A percentile compares a stretch with the other conserved stretches of the same genome.
Evolutionary conservation across 2,113 vertebrate species (phyloP).

Genomic region (Athene cunicularia): DNA sequence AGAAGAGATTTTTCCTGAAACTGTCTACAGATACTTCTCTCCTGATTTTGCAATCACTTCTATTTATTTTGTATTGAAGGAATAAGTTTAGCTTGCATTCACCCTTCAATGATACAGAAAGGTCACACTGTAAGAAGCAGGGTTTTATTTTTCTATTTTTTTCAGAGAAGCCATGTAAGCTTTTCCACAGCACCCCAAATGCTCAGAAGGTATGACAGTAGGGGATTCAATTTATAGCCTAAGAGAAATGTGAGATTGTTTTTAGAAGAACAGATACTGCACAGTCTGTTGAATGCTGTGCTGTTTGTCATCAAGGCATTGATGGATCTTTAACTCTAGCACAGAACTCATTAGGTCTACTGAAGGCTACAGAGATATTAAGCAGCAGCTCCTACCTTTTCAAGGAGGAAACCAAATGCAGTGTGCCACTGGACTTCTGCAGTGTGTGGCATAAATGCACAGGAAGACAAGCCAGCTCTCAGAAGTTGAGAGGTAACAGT

Average conservation of each 20-base stretch:
- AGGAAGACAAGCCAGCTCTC: background rate
- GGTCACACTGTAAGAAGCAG: conserved; percentile 21
- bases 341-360: background rate
- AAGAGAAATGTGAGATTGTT: conserved; percentile 5
- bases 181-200: conserved; percentile 19
- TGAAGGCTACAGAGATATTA: background rate
- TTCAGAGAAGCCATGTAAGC: conserved; percentile 34
- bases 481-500: background rate
- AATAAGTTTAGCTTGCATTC: conserved; percentile 6
- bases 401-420: background rate
- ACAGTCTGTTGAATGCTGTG: background rate
- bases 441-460: background rate
- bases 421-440: background rate
- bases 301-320: background rate
- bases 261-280: background rate
- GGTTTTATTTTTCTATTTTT: conserved; percentile 42
- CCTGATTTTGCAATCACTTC: background rate
- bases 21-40: conserved; percentile 17
- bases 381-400: background rate
- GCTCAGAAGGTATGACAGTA: conserved; percentile 9
- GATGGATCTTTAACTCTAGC: background rate
- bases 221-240: conserved; percentile 5
- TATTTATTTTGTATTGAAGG: conserved; percentile 17
- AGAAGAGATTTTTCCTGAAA: conserved; percentile 12
- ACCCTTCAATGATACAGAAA: conserved; percentile 46